Base-by-base conservation (phyloP, 1,140 invertebrate genomes). In the Anadara kagoshimensis region DNA sequence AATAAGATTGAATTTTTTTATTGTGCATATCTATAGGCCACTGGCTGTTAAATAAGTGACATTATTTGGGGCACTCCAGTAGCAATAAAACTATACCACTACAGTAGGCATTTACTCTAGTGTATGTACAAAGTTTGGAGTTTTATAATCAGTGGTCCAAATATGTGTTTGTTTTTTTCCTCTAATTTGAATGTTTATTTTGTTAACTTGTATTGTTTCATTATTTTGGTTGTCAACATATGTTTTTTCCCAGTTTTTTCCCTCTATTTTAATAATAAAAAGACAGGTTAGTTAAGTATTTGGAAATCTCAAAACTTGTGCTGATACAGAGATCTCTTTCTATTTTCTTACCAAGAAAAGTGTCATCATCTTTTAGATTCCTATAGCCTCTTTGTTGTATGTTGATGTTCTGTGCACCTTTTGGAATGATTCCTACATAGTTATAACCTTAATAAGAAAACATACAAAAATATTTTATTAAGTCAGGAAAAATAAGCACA, bases 361-460 rank as follows among this genome's bases (percentile, higher is more conserved):
- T 97, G 82, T 94, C 93, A 83, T 96, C 94, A 76, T 93, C 92
- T 18, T 91, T 89, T 1, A 74, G 36, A 24, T 80, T 90, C 89
- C 24, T 90, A 84, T 88, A 92, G 0, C 93, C 92, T 44, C 91
- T 84, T 82, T 98, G 95, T 29, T 91, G 90, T 29, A 97, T 93
- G 56, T 95, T 92, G 65, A 97, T 92, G 80, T 94, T 93, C 3
- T 93, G 94, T 54, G 94, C 94, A 43, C 95, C 95, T 73, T 92
- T 92, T 41, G 96, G 96, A 80, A 98, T 95, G 77, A 91, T 91
- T 0, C 94, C 90, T 20, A 97, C 93, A 67, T 88, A 88, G 69
- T 94, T 94, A 89, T 97, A 97, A 18, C 95, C 91, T 56, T n/a
- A 76, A 29, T n/a, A 29, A 24, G 7, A 44, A 57, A 45, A 47